Evolutionary conservation across 2,113 vertebrate species (phyloP).

Genomic region (Apistogramma diplotaenia): DNA sequence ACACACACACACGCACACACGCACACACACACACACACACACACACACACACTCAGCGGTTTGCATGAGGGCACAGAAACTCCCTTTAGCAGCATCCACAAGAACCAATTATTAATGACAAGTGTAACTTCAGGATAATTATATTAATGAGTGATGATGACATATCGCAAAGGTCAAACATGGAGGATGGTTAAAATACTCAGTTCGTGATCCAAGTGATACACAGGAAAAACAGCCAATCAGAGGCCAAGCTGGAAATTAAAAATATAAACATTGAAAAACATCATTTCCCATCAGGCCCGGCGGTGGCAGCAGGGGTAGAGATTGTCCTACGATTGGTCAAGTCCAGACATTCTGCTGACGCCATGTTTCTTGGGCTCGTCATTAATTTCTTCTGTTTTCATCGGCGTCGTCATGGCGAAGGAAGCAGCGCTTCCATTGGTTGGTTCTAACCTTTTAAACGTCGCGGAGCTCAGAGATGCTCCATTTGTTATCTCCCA

Average conservation of each 20-base stretch:
- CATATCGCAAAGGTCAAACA: slow-evolving; percentile 5
- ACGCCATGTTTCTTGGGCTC: slow-evolving; percentile 20
- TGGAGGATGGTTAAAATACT: slow-evolving; percentile 50
- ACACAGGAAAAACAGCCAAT: slow-evolving; percentile 40
- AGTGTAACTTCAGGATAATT: slow-evolving; percentile 4
- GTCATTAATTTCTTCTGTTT: slow-evolving; percentile 12
- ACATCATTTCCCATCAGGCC: slow-evolving; percentile 26
- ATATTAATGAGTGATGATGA: slow-evolving; percentile 3
- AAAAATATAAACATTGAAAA: neutral
- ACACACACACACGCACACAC: neutral
- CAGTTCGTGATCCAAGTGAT: neutral
- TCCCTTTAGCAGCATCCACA: slow-evolving; percentile 57
- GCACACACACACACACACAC: neutral
- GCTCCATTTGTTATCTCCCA: slow-evolving; percentile 33
- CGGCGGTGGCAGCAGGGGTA: slow-evolving; percentile 20
- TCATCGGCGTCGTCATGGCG: neutral
- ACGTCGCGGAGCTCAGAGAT: neutral
- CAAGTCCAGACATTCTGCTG: slow-evolving; percentile 18
- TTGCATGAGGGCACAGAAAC: neutral
- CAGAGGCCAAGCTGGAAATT: slow-evolving; percentile 30
- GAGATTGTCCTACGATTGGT: slow-evolving; percentile 65
- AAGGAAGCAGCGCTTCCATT: neutral
- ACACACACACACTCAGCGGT: neutral
- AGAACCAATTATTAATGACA: slow-evolving; percentile 25
- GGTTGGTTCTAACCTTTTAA: slow-evolving; percentile 18